Evolutionary conservation across 1,140 invertebrate species (phyloP).

Genomic region (Meloidogyne hapla): DNA sequence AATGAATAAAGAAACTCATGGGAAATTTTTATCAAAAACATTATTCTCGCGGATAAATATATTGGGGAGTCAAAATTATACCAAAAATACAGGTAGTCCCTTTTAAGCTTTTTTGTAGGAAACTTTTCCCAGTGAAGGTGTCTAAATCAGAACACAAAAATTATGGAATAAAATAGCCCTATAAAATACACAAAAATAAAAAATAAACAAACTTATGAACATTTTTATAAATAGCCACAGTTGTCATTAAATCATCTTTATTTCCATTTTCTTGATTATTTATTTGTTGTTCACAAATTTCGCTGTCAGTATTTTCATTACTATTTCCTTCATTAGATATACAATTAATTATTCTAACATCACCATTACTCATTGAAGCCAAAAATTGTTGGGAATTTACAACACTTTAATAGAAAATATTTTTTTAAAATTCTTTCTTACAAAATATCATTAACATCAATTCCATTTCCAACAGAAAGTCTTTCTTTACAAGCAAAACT

Average conservation of each 20-base stretch:
- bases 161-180: too few relatives aligned
- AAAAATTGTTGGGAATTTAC: constrained; percentile 22
- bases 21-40: too few relatives aligned
- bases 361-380: constrained; percentile 13
- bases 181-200: neutral
- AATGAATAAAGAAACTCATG: too few relatives aligned
- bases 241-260: neutral
- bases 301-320: constrained; percentile 1
- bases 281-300: neutral
- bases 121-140: too few relatives aligned
- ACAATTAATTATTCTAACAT: constrained; percentile 17
- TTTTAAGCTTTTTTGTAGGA: too few relatives aligned
- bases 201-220: constrained; percentile 18
- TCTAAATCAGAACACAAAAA: too few relatives aligned
- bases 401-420: neutral
- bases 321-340: neutral
- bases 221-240: constrained; percentile 9
- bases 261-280: neutral
- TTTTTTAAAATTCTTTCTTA: neutral
- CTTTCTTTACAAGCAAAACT: constrained; percentile 3
- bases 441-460: constrained; percentile 28
- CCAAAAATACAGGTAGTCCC: too few relatives aligned
- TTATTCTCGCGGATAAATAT: too few relatives aligned
- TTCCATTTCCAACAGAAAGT: neutral
- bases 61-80: too few relatives aligned